A percentile compares a stretch with the other conserved stretches of the same genome.
Conservation (phyloP, 1,140 invertebrate genomes). For the Euura lappo region DNA sequence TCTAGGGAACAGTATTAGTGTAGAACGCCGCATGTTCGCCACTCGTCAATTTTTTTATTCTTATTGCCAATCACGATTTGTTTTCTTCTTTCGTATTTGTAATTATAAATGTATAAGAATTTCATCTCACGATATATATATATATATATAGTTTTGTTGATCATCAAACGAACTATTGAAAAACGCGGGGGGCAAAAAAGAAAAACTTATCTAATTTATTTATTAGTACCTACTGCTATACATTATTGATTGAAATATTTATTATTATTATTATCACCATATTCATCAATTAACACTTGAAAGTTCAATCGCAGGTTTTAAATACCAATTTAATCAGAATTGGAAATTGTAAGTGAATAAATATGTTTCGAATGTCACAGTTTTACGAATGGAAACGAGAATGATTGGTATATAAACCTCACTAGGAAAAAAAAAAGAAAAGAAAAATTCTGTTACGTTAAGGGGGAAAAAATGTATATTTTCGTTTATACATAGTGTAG, state of each 20-base stretch:
- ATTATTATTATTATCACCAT: not conserved
- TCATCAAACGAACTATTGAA: not conserved
- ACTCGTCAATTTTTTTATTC: constrained; percentile 38
- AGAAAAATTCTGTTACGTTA: not conserved
- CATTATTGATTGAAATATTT: not conserved
- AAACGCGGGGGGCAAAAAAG: not conserved
- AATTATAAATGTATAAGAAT: constrained; percentile 22
- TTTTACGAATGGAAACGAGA: constrained; percentile 8
- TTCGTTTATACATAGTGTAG: constrained; percentile 54
- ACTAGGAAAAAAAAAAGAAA: not conserved
- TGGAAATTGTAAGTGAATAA: not conserved
- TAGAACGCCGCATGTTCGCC: constrained; percentile 46
- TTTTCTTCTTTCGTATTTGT: constrained; percentile 26
- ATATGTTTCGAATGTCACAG: constrained; percentile 9
- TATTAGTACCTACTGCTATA: not conserved
- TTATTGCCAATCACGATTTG: constrained; percentile 50
- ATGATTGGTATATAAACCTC: constrained; percentile 15
- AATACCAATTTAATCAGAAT: not conserved
- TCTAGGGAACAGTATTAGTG: constrained; percentile 57
- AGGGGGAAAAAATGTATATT: constrained; percentile 24
- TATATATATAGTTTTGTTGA: not conserved
- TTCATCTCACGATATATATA: constrained; percentile 11
- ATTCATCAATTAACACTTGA: constrained; percentile 9
- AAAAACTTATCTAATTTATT: not conserved
- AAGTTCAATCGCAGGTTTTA: constrained; percentile 8